Evolutionary conservation across 1,140 invertebrate species (phyloP), one percentile per base, ranked within the genome.

Genomic region (Diorhabda sublineata): DNA sequence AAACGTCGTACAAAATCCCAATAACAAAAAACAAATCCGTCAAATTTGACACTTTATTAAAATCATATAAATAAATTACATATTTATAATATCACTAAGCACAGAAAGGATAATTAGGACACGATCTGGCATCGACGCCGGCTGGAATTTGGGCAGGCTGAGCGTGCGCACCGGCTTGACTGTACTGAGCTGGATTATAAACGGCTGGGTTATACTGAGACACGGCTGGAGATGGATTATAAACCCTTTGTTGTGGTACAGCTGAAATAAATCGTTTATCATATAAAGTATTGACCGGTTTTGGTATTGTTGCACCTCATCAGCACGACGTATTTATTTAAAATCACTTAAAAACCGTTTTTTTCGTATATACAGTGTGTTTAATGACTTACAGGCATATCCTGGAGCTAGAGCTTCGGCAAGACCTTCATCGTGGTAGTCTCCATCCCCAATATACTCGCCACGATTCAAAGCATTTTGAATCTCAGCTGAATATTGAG

Each of bases 41-140:
- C 26, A 26, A 26, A 26, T 26, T 26, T 1, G 26, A 26, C 26
- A 26, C 26, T 26, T 26, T 26, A 26, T 26, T 26, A 26, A 26
- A 26, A 26, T 26, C 26, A 26, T 26, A 26, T 26, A 58, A 65
- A 41, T 66, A 7, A 58, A 63, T 6, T 44, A 47, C 26, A 9
- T 8, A 52, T 52, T 52, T 52, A 52, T 52, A 52, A 41, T 8
- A n/a, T 45, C 11, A 62, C 69, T 81, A 83, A 74, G 79, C 81
- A 74, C 85, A 87, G 82, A 83, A 87, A 1, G 86, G 85, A 78
- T 87, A 87, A 81, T 87, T 87, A 61, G 85, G 85, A 78, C 85
- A 87, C 26, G 82, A 77, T 3, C 84, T 82, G 3, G 85, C 78
- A 70, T 83, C 82, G 64, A 85, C 80, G 69, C 83, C 83, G 56